Evolutionary conservation across 2,888 invertebrate species (phyloP).

Genomic region (Arrhopalites spinosus): DNA sequence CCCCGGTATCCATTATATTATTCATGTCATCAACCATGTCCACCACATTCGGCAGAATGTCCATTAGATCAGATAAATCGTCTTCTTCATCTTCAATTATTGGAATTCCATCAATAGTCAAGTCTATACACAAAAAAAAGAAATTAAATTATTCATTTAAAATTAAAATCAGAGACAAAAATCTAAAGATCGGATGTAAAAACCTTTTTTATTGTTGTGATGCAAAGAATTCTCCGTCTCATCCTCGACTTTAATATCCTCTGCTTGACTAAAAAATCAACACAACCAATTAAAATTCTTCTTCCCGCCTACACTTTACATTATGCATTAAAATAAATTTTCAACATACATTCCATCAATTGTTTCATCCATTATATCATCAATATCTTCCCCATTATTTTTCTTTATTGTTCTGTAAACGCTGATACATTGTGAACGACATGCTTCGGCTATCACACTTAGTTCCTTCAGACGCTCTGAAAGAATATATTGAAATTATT

Average conservation of each 20-base stretch:
- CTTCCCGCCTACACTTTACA: too few relatives aligned
- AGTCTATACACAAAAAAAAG: background rate
- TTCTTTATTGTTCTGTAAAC: background rate
- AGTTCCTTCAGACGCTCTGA: slow-evolving; percentile 28
- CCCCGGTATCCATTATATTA: slow-evolving; percentile 29
- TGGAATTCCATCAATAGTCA: background rate
- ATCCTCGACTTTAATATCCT: too few relatives aligned
- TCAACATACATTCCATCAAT: background rate
- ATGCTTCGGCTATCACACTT: too few relatives aligned
- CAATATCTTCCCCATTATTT: slow-evolving; percentile 18
- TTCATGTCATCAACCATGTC: slow-evolving; percentile 18
- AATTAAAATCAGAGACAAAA: background rate
- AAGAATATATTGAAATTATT: background rate
- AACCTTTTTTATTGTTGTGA: too few relatives aligned
- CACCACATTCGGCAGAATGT: slow-evolving; percentile 19
- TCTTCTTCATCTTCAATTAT: slow-evolving; percentile 27
- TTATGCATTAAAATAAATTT: too few relatives aligned
- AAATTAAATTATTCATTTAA: background rate
- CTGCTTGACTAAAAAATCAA: too few relatives aligned
- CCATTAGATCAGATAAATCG: slow-evolving; percentile 32
- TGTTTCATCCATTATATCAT: slow-evolving; percentile 20
- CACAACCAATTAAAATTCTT: too few relatives aligned
- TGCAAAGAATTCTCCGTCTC: too few relatives aligned
- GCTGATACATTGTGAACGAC: slow-evolving; percentile 10
- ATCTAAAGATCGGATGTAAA: too few relatives aligned